Evolutionary conservation across 2,797 vertebrate species (phyloP).

Genomic region (Hephaestus fuliginosus): DNA sequence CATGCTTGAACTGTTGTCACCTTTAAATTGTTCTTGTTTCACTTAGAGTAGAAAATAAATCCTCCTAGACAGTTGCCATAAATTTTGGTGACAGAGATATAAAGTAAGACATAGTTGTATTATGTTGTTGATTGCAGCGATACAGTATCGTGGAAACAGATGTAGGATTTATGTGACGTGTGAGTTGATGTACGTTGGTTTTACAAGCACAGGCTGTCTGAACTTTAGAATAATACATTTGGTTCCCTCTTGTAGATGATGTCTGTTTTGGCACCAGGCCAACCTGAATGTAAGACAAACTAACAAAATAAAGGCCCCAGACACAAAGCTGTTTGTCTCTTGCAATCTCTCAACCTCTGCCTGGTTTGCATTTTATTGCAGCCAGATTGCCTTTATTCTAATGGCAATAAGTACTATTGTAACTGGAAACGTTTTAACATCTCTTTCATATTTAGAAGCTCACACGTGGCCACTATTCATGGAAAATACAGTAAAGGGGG

Average conservation of each 20-base stretch:
- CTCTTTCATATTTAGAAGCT: slow-evolving; percentile 33
- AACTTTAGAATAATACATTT: slow-evolving; percentile 52
- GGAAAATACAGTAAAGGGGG: slow-evolving; percentile 54
- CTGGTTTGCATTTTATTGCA: slow-evolving; percentile 54
- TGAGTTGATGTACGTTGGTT: slow-evolving; percentile 51
- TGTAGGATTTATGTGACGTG: slow-evolving; percentile 58
- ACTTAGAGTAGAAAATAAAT: slow-evolving; percentile 36
- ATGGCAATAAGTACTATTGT: slow-evolving; percentile 29
- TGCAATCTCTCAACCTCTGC: slow-evolving; percentile 29
- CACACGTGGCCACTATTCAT: slow-evolving; percentile 40
- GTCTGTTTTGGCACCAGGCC: slow-evolving; percentile 75
- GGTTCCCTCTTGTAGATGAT: slow-evolving; percentile 52
- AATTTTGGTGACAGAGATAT: slow-evolving; percentile 59
- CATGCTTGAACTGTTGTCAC: slow-evolving; percentile 76
- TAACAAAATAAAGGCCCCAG: slow-evolving; percentile 74
- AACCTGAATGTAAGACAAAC: slow-evolving; percentile 79
- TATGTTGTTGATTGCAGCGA: slow-evolving; percentile 55
- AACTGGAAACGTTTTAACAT: slow-evolving; percentile 42
- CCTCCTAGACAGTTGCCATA: slow-evolving; percentile 68
- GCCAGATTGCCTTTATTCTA: slow-evolving; percentile 40
- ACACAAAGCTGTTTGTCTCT: slow-evolving; percentile 56
- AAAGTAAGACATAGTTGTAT: slow-evolving; percentile 53
- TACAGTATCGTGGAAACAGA: slow-evolving; percentile 37
- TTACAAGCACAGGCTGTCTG: slow-evolving; percentile 57
- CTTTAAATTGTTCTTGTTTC: slow-evolving; percentile 53